These are phyloP conservation scores for Mohoua ochrocephala DNA, from an alignment of 2,113 vertebrate species.

Conservation along the genomic window DNA sequence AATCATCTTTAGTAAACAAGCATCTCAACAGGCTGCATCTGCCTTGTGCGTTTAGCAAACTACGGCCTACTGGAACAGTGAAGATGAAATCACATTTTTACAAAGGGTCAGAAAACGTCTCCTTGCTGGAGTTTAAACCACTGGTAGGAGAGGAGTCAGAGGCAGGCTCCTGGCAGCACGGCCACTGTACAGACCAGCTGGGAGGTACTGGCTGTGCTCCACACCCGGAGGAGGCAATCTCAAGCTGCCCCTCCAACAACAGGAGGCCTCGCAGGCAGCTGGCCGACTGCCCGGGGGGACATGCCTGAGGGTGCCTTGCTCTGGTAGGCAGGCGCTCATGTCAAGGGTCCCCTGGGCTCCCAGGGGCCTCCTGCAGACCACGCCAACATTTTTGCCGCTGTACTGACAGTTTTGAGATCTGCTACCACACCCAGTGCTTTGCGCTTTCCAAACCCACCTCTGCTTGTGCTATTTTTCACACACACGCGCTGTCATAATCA, in stretches of 20 bases:
- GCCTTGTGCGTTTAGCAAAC: background rate
- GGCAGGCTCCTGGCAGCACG: background rate
- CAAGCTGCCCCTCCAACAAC: background rate
- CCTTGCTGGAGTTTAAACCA: background rate
- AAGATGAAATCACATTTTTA: background rate
- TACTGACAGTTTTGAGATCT: background rate
- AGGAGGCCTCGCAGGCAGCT: background rate
- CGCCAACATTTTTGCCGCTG: accelerated
- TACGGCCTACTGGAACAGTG: background rate
- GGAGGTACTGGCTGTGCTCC: background rate
- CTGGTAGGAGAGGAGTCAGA: background rate
- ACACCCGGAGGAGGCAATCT: background rate
- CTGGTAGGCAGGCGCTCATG: background rate
- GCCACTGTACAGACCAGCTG: background rate
- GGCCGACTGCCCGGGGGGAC: background rate
- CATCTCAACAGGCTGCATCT: background rate
- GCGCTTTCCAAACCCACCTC: background rate
- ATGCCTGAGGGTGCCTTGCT: background rate
- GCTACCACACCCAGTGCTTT: background rate
- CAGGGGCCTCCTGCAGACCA: background rate
- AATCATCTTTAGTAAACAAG: background rate
- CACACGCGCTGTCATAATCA: background rate
- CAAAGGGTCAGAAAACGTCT: accelerated
- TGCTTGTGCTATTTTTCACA: background rate
- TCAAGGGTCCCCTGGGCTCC: background rate